Conservation (phyloP, 2,888 invertebrate species). For the Cataglyphis cursor region DNA sequence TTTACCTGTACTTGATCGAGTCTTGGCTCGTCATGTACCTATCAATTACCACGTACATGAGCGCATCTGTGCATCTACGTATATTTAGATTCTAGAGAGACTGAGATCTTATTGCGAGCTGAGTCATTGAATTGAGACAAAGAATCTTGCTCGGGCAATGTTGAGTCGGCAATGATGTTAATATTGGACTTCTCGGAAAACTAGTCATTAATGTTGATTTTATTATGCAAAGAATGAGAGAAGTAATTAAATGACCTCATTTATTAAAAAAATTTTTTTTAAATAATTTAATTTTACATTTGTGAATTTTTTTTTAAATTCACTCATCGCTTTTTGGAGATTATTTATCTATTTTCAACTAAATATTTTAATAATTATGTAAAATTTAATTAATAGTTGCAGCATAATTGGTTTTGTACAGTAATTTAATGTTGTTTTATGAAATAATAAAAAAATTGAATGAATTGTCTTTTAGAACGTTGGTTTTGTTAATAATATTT, state of each 20-base stretch:
- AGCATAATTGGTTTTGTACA: not conserved
- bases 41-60: conserved; percentile 62
- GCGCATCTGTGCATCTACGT: conserved; percentile 7
- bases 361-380: not conserved
- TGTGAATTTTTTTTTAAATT: not conserved
- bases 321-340: not conserved
- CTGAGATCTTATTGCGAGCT: conserved; percentile 24
- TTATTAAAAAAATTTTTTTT: not conserved
- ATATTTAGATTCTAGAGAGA: conserved; percentile 24
- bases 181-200: conserved; percentile 38
- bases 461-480: not conserved
- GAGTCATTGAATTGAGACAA: conserved; percentile 64
- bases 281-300: conserved; percentile 17
- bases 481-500: not conserved
- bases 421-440: not conserved
- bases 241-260: conserved; percentile 8
- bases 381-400: not conserved
- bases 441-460: not conserved
- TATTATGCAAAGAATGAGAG: conserved; percentile 1
- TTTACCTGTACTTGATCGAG: conserved; percentile 52
- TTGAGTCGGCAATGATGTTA: conserved; percentile 55
- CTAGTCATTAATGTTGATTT: conserved; percentile 9
- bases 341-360: not conserved
- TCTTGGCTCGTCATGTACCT: conserved; percentile 50
- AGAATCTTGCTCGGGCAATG: conserved; percentile 44